A percentile compares a stretch with the other conserved stretches of the same genome.
Conservation (phyloP, 2,888 invertebrate genomes). For the Branchipolynoe longqiensis region DNA sequence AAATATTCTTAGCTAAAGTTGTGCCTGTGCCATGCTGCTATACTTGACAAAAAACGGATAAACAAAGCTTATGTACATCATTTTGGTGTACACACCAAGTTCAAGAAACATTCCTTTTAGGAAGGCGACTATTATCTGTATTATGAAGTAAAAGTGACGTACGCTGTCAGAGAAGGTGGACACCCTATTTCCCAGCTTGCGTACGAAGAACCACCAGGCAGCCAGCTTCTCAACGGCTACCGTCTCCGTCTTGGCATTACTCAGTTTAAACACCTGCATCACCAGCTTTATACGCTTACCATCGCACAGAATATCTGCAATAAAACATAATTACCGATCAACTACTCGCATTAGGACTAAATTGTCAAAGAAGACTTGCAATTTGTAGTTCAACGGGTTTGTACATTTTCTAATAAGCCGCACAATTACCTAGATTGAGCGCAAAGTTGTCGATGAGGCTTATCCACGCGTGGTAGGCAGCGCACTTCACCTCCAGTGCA, state of each 20-base stretch:
- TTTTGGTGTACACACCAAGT: too few species aligned
- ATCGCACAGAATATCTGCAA: slow-evolving; percentile 75
- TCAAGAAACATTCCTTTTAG: too few species aligned
- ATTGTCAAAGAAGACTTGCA: not conserved
- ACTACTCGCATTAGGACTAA: not conserved
- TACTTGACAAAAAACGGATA: too few species aligned
- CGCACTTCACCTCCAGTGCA: slow-evolving; percentile 70
- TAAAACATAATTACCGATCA: not conserved
- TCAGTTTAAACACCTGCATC: slow-evolving; percentile 78
- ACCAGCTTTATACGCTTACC: slow-evolving; percentile 76
- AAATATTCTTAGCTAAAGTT: too few species aligned
- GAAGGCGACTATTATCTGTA: too few species aligned
- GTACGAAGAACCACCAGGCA: slow-evolving; percentile 79
- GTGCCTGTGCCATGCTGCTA: too few species aligned
- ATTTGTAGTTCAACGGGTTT: not conserved
- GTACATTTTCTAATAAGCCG: too few species aligned
- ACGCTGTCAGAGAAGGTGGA: slow-evolving; percentile 77
- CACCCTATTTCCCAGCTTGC: slow-evolving; percentile 72
- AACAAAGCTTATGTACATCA: too few species aligned
- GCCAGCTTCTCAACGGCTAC: slow-evolving; percentile 76
- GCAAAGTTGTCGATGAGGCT: slow-evolving; percentile 78
- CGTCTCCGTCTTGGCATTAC: slow-evolving; percentile 75
- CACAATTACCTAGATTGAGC: slow-evolving; percentile 74
- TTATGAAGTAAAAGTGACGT: too few species aligned
- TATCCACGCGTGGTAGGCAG: slow-evolving; percentile 76